phyloP scores from a whole-genome alignment of 2,797 vertebrate genomes.

The Sternotherus odoratus region DNA sequence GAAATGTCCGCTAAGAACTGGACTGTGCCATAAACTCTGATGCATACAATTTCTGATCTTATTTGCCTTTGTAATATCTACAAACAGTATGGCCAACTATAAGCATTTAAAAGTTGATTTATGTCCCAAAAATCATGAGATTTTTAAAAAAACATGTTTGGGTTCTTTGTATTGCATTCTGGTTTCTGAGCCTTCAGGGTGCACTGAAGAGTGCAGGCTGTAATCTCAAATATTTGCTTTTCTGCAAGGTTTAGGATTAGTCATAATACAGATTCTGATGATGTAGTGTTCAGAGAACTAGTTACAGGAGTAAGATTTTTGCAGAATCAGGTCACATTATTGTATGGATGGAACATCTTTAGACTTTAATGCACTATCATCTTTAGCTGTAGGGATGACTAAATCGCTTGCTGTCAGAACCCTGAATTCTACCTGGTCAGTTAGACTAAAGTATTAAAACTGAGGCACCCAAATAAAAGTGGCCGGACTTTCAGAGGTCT shows the following conservation, averaged over 20 bases:
- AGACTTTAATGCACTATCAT: neutral
- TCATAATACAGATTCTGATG: neutral
- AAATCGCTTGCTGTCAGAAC: neutral
- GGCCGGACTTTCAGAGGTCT: neutral
- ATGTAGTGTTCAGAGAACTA: neutral
- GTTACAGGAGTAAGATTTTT: neutral
- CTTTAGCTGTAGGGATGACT: neutral
- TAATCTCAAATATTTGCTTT: neutral
- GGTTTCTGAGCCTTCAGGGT: neutral
- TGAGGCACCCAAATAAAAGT: neutral
- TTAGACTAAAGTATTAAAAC: neutral
- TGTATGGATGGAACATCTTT: neutral
- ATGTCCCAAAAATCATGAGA: neutral
- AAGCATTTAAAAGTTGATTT: neutral
- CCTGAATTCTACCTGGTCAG: neutral
- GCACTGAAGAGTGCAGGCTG: neutral
- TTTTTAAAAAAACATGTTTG: neutral
- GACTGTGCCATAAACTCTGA: neutral
- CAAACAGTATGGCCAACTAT: neutral
- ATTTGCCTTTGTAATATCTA: neutral
- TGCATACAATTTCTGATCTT: neutral
- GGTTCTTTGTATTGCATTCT: neutral
- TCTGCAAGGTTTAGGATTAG: neutral
- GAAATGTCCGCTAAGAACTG: neutral
- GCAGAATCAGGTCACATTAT: neutral